Evolutionary conservation across 2,797 vertebrate species (phyloP), one percentile per base, ranked within the genome.

Genomic region (Apodemus agrarius): DNA sequence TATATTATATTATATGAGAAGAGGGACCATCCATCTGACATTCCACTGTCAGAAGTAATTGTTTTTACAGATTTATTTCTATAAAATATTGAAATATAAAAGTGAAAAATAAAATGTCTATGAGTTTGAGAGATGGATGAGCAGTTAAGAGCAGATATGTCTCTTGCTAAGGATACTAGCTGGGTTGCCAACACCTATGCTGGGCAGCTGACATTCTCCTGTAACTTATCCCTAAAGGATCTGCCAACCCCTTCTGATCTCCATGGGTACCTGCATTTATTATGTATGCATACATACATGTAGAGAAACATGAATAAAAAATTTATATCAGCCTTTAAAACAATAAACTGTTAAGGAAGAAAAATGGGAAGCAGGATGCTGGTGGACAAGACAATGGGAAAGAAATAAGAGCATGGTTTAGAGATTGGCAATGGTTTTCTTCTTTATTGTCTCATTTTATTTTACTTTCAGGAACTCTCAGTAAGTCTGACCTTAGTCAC

Each of bases 31-130:
- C 1, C 52, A 37, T 57, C 89, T 96, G 75, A 96, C 63, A 90
- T 92, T 85, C 22, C 97, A 92, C 96, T 93, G 31, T 90, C 91
- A 93, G 75, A 49, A 87, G 17, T 97, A 94, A 67, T 97, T 92
- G 72, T 95, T 69, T 83, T 90, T 19, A 86, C 52, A 96, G 22
- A 4, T 12, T 8, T 94, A 93, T 76, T 97, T 94, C 37, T 29
- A 96, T 88, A 81, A 96, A 91, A 0, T 90, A 34, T 89, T 94
- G 19, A 57, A 96, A 89, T 46, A 43, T 11, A 91, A 92, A 29
- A 16, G 16, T 97, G 87, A 97, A 96, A 97, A 95, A 78, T 34
- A 95, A 97, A 89, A 7, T 67, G 5, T 65, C 22, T 79, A 14
- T 31, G 16, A 43, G 29, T 34, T 89, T 7, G 4, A 61, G 3